A percentile compares a stretch with the other conserved stretches of the same genome.
Evolutionary conservation across 2,888 invertebrate genomes (phyloP).

Genomic region (Orthosia gothica): DNA sequence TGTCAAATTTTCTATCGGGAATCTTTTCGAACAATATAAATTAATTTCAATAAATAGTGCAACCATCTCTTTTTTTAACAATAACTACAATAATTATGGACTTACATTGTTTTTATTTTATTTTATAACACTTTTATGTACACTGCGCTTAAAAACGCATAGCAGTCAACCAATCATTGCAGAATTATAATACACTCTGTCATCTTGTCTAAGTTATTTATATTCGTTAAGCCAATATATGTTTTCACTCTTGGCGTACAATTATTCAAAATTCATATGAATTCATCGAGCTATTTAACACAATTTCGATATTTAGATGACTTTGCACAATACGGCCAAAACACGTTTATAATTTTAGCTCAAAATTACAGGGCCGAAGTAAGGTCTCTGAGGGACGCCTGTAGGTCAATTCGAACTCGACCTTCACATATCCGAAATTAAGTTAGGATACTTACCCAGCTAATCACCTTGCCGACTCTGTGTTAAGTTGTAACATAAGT

Average conservation of each 20-base stretch:
- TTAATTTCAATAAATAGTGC: conserved; percentile 31
- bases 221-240: not conserved
- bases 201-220: not conserved
- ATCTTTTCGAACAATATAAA: not conserved
- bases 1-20: not conserved
- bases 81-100: conserved; percentile 53
- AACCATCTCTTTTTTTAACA: conserved; percentile 43
- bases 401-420: conserved; percentile 21
- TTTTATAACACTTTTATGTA: conserved; percentile 42
- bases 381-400: conserved; percentile 26
- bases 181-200: conserved; percentile 22
- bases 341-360: not conserved
- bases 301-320: not conserved
- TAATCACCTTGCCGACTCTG: conserved; percentile 28
- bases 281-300: not conserved
- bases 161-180: conserved; percentile 18
- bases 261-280: not conserved
- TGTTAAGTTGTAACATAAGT: conserved; percentile 19
- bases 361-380: conserved; percentile 14
- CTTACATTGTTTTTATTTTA: conserved; percentile 31
- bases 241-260: not conserved
- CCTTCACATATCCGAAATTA: conserved; percentile 21
- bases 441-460: conserved; percentile 11
- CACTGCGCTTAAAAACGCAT: conserved; percentile 23
- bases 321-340: conserved; percentile 4